Evolutionary conservation across 2,797 vertebrate genomes (phyloP).

Genomic region (Threskiornis aethiopicus): DNA sequence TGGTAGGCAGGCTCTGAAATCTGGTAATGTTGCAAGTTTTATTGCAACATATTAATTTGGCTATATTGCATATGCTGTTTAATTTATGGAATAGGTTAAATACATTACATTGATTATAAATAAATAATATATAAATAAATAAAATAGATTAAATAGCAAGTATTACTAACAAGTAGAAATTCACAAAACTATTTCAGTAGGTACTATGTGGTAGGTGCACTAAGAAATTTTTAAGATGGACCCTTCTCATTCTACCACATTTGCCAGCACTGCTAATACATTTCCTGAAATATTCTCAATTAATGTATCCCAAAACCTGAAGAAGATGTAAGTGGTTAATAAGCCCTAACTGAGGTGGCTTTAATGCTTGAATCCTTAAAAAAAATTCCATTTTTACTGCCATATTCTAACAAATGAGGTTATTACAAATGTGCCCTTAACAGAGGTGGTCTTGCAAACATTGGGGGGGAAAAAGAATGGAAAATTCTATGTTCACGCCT

Average conservation of each 20-base stretch:
- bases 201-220: neutral
- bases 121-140: too few species aligned
- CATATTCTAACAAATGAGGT: neutral
- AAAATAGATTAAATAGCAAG: neutral
- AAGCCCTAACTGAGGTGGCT: neutral
- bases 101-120: neutral
- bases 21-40: neutral
- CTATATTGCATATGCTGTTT: neutral
- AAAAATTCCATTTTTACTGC: neutral
- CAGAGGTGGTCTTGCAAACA: slow-evolving; percentile 27
- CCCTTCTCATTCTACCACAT: neutral
- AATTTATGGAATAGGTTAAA: neutral
- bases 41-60: neutral
- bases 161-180: neutral
- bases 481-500: slow-evolving; percentile 28
- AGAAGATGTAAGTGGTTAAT: neutral
- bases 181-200: neutral
- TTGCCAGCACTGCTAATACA: neutral
- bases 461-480: neutral
- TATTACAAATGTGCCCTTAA: slow-evolving; percentile 24
- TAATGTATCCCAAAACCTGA: neutral
- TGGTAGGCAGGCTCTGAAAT: neutral
- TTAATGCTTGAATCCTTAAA: neutral
- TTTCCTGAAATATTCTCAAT: neutral
- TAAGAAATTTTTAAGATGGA: neutral